Conservation (phyloP, 37 sponge, comb jelly and placozoan species). For the Crambe crambe region DNA sequence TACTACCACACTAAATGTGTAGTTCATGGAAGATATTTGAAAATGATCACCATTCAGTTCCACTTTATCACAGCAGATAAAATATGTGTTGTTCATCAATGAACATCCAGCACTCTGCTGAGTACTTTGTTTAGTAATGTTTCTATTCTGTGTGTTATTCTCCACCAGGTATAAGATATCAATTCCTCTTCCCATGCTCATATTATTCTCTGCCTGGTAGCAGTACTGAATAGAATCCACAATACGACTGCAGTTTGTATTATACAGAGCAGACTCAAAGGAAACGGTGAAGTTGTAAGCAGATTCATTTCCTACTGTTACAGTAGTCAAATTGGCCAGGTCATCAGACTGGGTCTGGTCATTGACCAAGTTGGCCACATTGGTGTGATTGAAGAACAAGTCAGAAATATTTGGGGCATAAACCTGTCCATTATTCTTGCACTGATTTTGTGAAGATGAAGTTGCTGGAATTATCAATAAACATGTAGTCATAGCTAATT, state of each 20-base stretch:
- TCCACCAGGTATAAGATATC: neutral
- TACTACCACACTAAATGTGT: too few relatives aligned
- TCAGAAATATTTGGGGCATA: neutral
- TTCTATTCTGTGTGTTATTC: neutral
- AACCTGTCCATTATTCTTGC: neutral
- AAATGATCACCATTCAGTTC: neutral
- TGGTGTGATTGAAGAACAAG: neutral
- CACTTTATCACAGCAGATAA: neutral
- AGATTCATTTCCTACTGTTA: neutral
- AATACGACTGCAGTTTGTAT: conserved; percentile 1
- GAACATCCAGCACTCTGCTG: neutral
- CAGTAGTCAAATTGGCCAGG: neutral
- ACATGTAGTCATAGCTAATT: neutral
- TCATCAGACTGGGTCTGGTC: too few relatives aligned
- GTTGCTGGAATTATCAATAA: too few relatives aligned
- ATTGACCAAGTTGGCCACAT: too few relatives aligned
- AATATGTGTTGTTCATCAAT: neutral
- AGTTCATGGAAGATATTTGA: neutral
- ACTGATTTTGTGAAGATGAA: neutral
- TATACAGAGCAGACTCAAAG: neutral
- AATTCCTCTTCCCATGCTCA: neutral
- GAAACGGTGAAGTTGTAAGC: neutral
- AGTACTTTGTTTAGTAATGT: neutral
- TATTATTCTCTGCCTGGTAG: neutral
- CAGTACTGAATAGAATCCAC: neutral